These are phyloP conservation scores for Ramazzottius varieornatus DNA, from an alignment of 2,888 invertebrate genomes.

Conservation along the genomic window DNA sequence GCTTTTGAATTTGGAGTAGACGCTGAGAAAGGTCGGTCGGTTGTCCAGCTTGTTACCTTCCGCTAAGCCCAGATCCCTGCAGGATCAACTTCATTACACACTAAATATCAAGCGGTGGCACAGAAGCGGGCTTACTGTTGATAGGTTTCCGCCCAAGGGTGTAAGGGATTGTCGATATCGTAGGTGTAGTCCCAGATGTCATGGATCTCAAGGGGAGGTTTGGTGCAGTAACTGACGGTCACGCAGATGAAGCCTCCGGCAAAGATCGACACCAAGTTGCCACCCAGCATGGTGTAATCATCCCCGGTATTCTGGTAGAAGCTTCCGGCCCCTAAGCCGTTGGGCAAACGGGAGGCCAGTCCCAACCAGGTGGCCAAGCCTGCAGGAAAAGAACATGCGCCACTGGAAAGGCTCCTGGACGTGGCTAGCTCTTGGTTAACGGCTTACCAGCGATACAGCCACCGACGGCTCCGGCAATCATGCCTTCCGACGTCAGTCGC, in stretches of 20 bases:
- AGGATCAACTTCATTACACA: too few species aligned
- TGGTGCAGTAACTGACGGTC: conserved; percentile 9
- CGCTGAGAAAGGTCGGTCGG: neutral
- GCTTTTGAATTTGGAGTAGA: neutral
- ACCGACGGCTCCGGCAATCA: conserved; percentile 18
- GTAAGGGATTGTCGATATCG: conserved; percentile 23
- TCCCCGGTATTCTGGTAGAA: conserved; percentile 12
- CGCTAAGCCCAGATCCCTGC: neutral
- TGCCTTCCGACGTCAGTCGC: conserved; percentile 17
- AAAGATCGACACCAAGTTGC: conserved; percentile 19
- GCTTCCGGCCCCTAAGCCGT: conserved; percentile 11
- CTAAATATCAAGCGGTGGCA: too few species aligned
- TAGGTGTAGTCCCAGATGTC: conserved; percentile 23
- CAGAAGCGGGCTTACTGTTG: neutral
- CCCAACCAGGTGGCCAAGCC: neutral
- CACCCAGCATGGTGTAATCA: conserved; percentile 20
- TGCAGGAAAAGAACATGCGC: too few species aligned
- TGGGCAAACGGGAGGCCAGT: neutral
- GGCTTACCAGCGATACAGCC: conserved; percentile 16
- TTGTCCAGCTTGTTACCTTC: conserved; percentile 3
- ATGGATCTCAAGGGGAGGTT: conserved; percentile 6
- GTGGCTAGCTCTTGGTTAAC: too few species aligned
- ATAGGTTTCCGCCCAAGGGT: conserved; percentile 20
- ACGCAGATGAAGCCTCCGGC: conserved; percentile 18
- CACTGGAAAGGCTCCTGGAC: too few species aligned